Conservation (phyloP, 2,888 invertebrate genomes). For the Priocnemis perturbator region DNA sequence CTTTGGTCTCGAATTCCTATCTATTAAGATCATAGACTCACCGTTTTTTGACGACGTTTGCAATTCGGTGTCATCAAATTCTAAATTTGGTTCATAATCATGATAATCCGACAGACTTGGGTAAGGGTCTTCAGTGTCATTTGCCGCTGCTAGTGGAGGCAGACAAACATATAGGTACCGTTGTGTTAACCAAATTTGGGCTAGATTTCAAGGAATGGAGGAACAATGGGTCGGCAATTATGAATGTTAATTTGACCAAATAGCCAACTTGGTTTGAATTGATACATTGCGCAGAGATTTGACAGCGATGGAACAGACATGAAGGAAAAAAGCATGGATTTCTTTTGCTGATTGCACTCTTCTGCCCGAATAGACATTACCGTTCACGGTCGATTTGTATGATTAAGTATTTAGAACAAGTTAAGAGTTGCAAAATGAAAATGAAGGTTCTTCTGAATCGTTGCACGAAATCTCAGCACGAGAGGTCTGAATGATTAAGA, state of each 20-base stretch:
- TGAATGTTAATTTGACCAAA: not conserved
- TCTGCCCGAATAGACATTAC: too few species aligned
- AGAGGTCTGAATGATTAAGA: too few species aligned
- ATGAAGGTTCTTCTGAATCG: too few species aligned
- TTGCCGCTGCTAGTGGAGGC: conserved; percentile 60
- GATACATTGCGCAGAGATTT: too few species aligned
- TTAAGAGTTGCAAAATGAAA: too few species aligned
- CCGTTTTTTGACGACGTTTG: conserved; percentile 83
- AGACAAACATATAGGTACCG: conserved; percentile 7
- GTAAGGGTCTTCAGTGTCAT: conserved; percentile 85
- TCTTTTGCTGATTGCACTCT: too few species aligned
- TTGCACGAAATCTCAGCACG: too few species aligned
- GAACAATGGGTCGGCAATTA: conserved; percentile 8
- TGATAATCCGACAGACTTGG: conserved; percentile 93
- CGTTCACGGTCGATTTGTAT: too few species aligned
- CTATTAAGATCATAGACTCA: conserved; percentile 70
- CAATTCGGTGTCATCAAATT: conserved; percentile 96
- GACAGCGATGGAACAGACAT: too few species aligned
- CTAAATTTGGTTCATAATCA: conserved; percentile 96
- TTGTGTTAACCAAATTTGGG: not conserved
- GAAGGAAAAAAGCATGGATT: not conserved
- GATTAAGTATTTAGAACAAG: too few species aligned
- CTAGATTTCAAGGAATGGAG: conserved; percentile 36
- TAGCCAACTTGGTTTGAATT: too few species aligned
- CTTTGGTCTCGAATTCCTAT: not conserved